These are phyloP conservation scores for Calliscelio sp. DNA, from an alignment of 2,888 invertebrate genomes.

Conservation along the genomic window DNA sequence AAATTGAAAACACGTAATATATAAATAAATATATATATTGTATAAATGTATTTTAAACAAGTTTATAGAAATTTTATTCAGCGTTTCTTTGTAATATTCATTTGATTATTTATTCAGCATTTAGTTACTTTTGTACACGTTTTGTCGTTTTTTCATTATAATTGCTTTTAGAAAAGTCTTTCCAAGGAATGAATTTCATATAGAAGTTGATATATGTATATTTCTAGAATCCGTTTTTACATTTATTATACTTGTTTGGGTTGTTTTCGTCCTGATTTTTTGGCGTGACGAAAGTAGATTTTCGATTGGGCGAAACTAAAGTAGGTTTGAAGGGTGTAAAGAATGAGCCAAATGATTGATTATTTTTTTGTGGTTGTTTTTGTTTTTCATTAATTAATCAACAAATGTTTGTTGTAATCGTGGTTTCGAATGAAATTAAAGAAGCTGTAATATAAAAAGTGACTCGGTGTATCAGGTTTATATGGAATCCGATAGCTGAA, in stretches of 20 bases:
- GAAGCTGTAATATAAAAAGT: constrained; percentile 58
- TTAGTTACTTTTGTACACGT: constrained; percentile 55
- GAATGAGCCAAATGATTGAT: constrained; percentile 10
- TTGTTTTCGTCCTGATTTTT: constrained; percentile 18
- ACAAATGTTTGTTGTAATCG: constrained; percentile 31
- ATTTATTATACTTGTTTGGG: constrained; percentile 39
- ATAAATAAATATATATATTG: constrained; percentile 18
- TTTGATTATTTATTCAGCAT: too few species aligned
- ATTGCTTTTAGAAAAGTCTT: constrained; percentile 47
- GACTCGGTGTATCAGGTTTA: constrained; percentile 58
- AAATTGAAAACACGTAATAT: not conserved
- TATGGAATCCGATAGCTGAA: constrained; percentile 49
- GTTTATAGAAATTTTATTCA: not conserved
- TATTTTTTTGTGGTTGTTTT: constrained; percentile 9
- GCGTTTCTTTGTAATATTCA: not conserved
- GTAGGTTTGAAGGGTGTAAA: not conserved
- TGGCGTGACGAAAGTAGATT: not conserved
- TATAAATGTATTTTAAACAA: constrained; percentile 43
- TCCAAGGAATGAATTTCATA: constrained; percentile 21
- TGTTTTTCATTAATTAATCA: constrained; percentile 24
- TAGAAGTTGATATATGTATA: constrained; percentile 15
- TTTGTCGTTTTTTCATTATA: constrained; percentile 38
- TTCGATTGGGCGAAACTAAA: too few species aligned
- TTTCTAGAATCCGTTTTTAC: constrained; percentile 41
- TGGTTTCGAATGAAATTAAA: constrained; percentile 25